These are phyloP conservation scores for Emys orbicularis DNA, from an alignment of 2,797 vertebrate species.

Conservation along the genomic window DNA sequence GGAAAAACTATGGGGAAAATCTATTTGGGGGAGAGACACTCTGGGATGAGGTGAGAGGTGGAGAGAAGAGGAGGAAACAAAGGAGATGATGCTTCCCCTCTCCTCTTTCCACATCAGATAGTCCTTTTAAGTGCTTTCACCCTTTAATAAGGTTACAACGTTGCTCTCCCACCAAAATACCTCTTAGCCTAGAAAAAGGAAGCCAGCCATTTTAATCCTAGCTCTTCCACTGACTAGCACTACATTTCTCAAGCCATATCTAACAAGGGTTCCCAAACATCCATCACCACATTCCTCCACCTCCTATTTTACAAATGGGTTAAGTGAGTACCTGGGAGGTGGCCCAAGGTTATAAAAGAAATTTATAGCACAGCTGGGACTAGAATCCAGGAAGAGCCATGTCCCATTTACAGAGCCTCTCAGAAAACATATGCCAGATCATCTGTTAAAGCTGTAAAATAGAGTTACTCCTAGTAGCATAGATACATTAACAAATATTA, in stretches of 20 bases:
- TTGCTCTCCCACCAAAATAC: not conserved
- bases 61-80: not conserved
- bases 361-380: not conserved
- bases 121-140: not conserved
- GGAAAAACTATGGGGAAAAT: not conserved
- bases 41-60: not conserved
- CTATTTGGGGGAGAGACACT: not conserved
- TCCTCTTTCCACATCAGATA: not conserved
- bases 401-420: not conserved
- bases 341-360: not conserved
- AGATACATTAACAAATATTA: too few relatives aligned
- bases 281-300: too few relatives aligned
- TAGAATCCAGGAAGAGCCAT: not conserved
- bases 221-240: not conserved
- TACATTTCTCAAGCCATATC: not conserved
- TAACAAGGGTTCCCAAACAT: not conserved
- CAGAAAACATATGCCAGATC: too few relatives aligned
- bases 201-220: not conserved
- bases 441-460: too few relatives aligned
- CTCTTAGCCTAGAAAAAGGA: not conserved
- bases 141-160: not conserved
- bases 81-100: not conserved
- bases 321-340: not conserved
- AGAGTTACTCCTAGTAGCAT: too few relatives aligned
- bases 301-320: not conserved